A percentile compares a stretch with the other conserved stretches of the same genome.
Conservation (phyloP, 2,797 vertebrate genomes). For the Tragelaphus eurycerus region DNA sequence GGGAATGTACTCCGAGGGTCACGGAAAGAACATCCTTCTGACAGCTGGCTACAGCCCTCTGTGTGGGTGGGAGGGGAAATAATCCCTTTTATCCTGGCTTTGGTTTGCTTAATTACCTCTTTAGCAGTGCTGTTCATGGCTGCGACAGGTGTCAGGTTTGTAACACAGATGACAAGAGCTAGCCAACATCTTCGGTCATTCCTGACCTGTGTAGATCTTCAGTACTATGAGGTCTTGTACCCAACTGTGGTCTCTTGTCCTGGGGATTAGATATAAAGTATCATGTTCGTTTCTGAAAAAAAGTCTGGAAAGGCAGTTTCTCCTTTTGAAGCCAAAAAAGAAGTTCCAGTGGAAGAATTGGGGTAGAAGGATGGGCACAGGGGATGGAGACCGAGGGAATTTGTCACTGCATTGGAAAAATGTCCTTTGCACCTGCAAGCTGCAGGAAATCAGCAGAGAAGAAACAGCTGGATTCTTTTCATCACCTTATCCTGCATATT, state of each 20-base stretch:
- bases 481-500: neutral
- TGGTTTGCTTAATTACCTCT: slow-evolving; percentile 45
- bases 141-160: slow-evolving; percentile 25
- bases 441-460: slow-evolving; percentile 34
- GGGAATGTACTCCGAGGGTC: neutral
- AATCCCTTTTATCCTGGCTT: slow-evolving; percentile 35
- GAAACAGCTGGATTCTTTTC: slow-evolving; percentile 60
- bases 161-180: neutral
- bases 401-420: slow-evolving; percentile 1
- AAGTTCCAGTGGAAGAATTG: neutral
- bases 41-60: slow-evolving; percentile 7
- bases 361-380: neutral
- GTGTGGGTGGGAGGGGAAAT: neutral
- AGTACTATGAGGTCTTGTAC: neutral
- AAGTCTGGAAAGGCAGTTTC: neutral
- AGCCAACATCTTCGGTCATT: neutral
- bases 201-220: neutral
- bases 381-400: neutral
- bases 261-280: neutral
- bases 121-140: neutral
- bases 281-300: neutral
- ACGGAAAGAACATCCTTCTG: neutral
- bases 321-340: neutral
- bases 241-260: neutral
- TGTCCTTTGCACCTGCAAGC: neutral